Percentiles rank a stretch among this genome's conserved stretches.
Evolutionary conservation across 2,888 invertebrate species (phyloP).

Genomic region (Hartigia nigra): DNA sequence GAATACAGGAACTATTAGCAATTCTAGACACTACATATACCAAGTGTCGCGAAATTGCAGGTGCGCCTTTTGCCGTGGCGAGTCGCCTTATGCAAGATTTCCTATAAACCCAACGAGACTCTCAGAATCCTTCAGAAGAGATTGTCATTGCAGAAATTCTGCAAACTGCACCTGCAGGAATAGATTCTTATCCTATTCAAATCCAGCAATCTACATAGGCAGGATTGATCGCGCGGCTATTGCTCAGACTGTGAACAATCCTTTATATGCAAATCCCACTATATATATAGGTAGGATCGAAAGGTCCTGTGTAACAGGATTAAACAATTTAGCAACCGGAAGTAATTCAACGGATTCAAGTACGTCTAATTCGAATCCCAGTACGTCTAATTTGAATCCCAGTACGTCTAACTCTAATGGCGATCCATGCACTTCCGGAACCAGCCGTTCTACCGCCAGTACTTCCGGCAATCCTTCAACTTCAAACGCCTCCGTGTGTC

Average conservation of each 20-base stretch:
- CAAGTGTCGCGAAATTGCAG: slow-evolving; percentile 55
- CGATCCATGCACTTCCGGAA: slow-evolving; percentile 13
- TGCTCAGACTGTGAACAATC: slow-evolving; percentile 53
- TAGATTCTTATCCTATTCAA: slow-evolving; percentile 48
- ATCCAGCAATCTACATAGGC: slow-evolving; percentile 55
- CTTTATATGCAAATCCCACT: slow-evolving; percentile 52
- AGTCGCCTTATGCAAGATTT: slow-evolving; percentile 42
- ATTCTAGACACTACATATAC: slow-evolving; percentile 57
- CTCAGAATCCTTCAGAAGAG: slow-evolving; percentile 44
- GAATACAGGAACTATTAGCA: slow-evolving; percentile 28
- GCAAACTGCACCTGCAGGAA: slow-evolving; percentile 48
- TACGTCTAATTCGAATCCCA: slow-evolving; percentile 19
- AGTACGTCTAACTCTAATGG: slow-evolving; percentile 9
- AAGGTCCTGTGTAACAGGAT: slow-evolving; percentile 41
- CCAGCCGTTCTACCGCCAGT: slow-evolving; percentile 13
- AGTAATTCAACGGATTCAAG: slow-evolving; percentile 15
- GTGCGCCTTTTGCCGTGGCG: slow-evolving; percentile 56
- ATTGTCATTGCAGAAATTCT: slow-evolving; percentile 53
- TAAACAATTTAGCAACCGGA: slow-evolving; percentile 31
- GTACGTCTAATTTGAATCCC: not conserved
- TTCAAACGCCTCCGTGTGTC: slow-evolving; percentile 59
- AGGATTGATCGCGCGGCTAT: slow-evolving; percentile 45
- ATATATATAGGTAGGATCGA: slow-evolving; percentile 56
- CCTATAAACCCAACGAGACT: slow-evolving; percentile 36
- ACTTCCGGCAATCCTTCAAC: slow-evolving; percentile 31